Evolutionary conservation across 2,888 invertebrate genomes (phyloP).

Genomic region (Ochropacha duplaris): DNA sequence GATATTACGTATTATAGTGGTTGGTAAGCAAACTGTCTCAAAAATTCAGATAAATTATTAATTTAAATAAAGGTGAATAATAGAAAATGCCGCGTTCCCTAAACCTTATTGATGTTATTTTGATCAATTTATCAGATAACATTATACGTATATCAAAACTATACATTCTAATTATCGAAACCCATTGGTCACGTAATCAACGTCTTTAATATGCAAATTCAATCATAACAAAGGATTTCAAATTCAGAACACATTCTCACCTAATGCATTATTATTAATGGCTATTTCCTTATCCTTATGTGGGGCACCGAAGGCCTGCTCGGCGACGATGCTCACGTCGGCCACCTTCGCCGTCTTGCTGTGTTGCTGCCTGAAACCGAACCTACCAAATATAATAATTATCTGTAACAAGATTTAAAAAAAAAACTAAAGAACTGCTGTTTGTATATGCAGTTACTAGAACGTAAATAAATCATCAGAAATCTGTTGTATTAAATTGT

Average conservation of each 20-base stretch:
- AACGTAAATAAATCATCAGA: too few relatives aligned
- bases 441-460: too few relatives aligned
- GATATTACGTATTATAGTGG: too few relatives aligned
- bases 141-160: neutral
- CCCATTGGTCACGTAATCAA: slow-evolving; percentile 1
- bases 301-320: slow-evolving; percentile 65
- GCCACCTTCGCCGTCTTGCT: slow-evolving; percentile 87
- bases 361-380: slow-evolving; percentile 88
- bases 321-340: slow-evolving; percentile 81
- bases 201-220: neutral
- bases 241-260: slow-evolving; percentile 41
- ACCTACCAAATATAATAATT: slow-evolving; percentile 65
- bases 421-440: slow-evolving; percentile 4
- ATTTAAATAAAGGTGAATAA: too few relatives aligned
- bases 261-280: slow-evolving; percentile 79
- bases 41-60: too few relatives aligned
- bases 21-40: too few relatives aligned
- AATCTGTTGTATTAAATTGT: too few relatives aligned
- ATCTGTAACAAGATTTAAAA: slow-evolving; percentile 16
- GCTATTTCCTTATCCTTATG: slow-evolving; percentile 77
- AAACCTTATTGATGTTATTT: too few relatives aligned
- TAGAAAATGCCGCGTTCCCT: too few relatives aligned
- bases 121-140: too few relatives aligned
- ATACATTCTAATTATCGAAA: neutral
- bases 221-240: neutral